Percentiles rank a stretch among this genome's conserved stretches.
Conservation (phyloP, 1,140 invertebrate species). For the Nephotettix cincticeps region DNA sequence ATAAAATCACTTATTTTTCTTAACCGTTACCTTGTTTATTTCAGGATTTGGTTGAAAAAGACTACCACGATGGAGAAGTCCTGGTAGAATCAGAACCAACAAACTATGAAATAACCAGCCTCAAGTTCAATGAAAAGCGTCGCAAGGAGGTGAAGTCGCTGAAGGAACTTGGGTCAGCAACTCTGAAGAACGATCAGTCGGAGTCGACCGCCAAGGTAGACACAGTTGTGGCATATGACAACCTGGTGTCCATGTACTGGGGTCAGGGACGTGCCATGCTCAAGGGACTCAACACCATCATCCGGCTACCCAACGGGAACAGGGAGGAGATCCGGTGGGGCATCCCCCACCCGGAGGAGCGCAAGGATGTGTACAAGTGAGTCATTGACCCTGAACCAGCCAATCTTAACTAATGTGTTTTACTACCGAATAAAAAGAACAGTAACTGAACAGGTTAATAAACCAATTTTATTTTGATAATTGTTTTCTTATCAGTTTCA, state of each 20-base stretch:
- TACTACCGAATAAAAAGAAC: no score
- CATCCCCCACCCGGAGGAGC: conserved; percentile 55
- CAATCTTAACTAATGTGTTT: no score
- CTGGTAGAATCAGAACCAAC: conserved; percentile 75
- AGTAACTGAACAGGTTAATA: no score
- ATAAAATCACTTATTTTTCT: no score
- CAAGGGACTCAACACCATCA: conserved; percentile 68
- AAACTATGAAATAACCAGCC: conserved; percentile 66
- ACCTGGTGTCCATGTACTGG: conserved; percentile 69
- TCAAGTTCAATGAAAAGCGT: conserved; percentile 60
- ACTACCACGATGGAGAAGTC: conserved; percentile 64
- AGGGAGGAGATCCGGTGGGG: conserved; percentile 66
- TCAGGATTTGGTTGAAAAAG: conserved; percentile 55
- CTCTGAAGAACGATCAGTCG: conserved; percentile 61
- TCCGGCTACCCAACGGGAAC: conserved; percentile 58
- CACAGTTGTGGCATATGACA: conserved; percentile 67
- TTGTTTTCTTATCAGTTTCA: no score
- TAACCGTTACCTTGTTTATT: conserved; percentile 25
- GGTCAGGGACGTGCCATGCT: conserved; percentile 73
- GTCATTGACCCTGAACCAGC: no score
- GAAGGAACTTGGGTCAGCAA: conserved; percentile 57
- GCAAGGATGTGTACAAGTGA: conserved; percentile 57
- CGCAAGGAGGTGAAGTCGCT: conserved; percentile 54
- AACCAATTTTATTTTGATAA: no score
- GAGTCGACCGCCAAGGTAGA: conserved; percentile 53